A percentile compares a stretch with the other conserved stretches of the same genome.
Evolutionary conservation across 2,888 invertebrate genomes (phyloP).

Genomic region (Allophyes oxyacanthae): DNA sequence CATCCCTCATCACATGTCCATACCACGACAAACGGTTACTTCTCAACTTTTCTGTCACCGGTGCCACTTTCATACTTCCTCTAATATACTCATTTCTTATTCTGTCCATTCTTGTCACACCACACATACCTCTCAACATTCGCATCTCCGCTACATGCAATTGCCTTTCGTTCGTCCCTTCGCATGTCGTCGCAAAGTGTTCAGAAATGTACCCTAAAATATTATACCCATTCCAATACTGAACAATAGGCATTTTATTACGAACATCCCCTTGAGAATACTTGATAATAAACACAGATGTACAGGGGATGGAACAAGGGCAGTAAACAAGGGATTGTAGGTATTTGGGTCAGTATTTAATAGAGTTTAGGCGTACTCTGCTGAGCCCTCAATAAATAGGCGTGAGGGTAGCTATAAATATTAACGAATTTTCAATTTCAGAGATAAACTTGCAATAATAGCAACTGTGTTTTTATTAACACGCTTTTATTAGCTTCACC

Average conservation of each 20-base stretch:
- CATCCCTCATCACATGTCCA: no score
- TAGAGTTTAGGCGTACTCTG: conserved; percentile 1
- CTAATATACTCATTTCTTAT: no score
- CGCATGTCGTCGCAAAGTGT: conserved; percentile 22
- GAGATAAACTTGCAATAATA: not conserved
- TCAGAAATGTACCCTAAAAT: conserved; percentile 3
- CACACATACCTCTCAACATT: no score
- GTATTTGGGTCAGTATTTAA: conserved; percentile 50
- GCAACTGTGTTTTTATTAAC: not conserved
- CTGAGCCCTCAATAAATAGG: not conserved
- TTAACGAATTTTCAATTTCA: not conserved
- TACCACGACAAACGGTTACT: no score
- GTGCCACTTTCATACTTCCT: no score
- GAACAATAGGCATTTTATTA: conserved; percentile 50
- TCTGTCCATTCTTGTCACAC: no score
- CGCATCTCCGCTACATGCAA: no score
- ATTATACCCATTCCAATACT: not conserved
- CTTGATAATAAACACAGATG: conserved; percentile 55
- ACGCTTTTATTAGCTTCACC: no score
- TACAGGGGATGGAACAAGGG: conserved; percentile 17
- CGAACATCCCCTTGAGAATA: conserved; percentile 50
- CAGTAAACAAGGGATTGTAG: conserved; percentile 22
- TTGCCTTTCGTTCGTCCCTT: no score
- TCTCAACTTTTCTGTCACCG: no score
- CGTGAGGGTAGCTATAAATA: not conserved